Percentiles rank a stretch among this genome's conserved stretches.
Conservation (phyloP, 2,113 vertebrate genomes). For the Chiloscyllium plagiosum region DNA sequence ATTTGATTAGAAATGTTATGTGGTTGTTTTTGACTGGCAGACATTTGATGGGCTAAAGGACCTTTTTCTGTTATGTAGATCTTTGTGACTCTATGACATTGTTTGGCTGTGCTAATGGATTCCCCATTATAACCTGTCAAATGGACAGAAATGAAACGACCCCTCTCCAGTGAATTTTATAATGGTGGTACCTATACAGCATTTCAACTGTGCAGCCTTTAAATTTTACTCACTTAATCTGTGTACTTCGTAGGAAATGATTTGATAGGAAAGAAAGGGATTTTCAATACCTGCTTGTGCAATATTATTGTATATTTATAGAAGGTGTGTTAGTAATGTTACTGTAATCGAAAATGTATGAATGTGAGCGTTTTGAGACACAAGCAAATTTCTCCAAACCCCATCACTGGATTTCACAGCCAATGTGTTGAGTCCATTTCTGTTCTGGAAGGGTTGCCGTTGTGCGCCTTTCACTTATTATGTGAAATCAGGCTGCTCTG, state of each 20-base stretch:
- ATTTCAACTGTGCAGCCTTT: neutral
- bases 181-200: neutral
- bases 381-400: neutral
- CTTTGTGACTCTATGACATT: no score
- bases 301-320: neutral
- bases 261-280: neutral
- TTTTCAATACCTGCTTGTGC: neutral
- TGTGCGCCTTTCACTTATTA: slow-evolving; percentile 5
- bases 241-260: neutral
- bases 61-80: no score
- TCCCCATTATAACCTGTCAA: neutral
- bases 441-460: slow-evolving; percentile 5
- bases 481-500: neutral
- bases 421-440: neutral
- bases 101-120: neutral
- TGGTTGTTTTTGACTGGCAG: no score
- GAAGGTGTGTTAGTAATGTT: neutral
- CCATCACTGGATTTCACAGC: neutral
- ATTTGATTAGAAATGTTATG: no score
- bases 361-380: neutral
- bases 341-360: neutral
- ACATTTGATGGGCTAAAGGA: no score
- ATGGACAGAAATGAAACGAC: neutral
- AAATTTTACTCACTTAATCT: neutral
- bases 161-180: neutral